Percentiles rank a stretch among this genome's conserved stretches.
phyloP scores from a whole-genome alignment of 2,888 invertebrate genomes.

The Drosophila cognata region DNA sequence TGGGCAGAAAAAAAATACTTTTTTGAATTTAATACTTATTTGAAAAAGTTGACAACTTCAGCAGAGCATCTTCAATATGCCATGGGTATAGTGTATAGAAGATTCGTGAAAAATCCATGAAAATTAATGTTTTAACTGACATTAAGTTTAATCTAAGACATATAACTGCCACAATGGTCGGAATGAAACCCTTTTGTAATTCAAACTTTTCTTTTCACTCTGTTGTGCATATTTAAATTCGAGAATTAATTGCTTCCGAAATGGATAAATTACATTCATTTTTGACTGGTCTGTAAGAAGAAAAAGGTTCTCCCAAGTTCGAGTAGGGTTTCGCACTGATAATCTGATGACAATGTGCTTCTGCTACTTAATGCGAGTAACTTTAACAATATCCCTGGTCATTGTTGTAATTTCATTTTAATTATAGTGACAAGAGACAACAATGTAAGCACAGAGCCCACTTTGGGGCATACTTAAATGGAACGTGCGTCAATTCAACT shows the following conservation, averaged over 20 bases:
- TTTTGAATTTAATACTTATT: neutral
- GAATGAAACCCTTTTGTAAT: neutral
- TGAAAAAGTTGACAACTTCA: neutral
- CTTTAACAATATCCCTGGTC: constrained; percentile 32
- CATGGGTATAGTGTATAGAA: neutral
- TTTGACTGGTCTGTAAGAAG: neutral
- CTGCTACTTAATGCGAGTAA: constrained; percentile 3
- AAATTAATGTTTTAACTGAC: neutral
- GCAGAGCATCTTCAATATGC: neutral
- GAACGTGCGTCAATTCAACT: constrained; percentile 25
- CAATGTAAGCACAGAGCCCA: constrained; percentile 24
- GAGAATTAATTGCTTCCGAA: neutral
- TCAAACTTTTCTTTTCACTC: constrained; percentile 2
- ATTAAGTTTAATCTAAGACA: neutral
- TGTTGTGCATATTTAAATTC: constrained; percentile 8
- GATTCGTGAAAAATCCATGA: neutral
- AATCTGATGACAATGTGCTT: constrained; percentile 27
- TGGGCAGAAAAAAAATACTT: neutral
- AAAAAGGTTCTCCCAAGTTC: neutral
- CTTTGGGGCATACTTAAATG: constrained; percentile 36
- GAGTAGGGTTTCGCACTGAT: constrained; percentile 7
- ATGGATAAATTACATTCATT: constrained; percentile 5
- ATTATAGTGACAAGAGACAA: constrained; percentile 49
- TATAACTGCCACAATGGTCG: neutral
- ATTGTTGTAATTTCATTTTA: constrained; percentile 64